Conservation (phyloP, 2,113 vertebrate genomes). For the Cranoglanis bouderius region DNA sequence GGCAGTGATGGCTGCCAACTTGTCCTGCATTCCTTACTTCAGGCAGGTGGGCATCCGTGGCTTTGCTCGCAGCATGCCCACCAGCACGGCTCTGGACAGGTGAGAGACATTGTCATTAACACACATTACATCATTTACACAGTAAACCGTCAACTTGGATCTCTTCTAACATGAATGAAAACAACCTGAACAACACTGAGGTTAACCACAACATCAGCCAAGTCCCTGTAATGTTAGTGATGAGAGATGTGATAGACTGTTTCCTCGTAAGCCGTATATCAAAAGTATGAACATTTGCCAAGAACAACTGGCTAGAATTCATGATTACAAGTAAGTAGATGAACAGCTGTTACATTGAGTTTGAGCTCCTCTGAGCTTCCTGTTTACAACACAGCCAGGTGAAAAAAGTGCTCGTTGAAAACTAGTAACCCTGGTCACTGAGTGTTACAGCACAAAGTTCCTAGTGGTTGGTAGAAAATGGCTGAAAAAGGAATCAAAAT, state of each 20-base stretch:
- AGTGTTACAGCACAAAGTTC: not conserved
- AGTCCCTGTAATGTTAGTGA: not conserved
- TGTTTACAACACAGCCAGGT: not conserved
- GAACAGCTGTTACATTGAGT: constrained; percentile 1
- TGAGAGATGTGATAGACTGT: not conserved
- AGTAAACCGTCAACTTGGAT: not conserved
- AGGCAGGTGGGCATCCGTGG: constrained; percentile 87
- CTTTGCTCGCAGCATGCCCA: constrained; percentile 94
- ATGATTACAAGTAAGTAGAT: not conserved
- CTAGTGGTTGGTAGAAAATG: not conserved
- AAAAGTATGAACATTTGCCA: not conserved
- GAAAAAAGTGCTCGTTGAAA: not conserved
- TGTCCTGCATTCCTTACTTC: constrained; percentile 92
- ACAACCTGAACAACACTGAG: not conserved
- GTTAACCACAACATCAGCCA: not conserved
- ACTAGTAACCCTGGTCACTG: not conserved
- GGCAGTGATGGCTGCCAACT: constrained; percentile 95
- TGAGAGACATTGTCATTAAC: constrained; percentile 63
- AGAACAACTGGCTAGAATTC: not conserved
- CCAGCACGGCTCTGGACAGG: constrained; percentile 94
- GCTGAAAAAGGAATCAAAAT: not conserved
- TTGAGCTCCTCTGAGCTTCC: not conserved
- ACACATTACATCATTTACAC: not conserved
- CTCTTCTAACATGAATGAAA: not conserved
- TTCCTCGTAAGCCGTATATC: not conserved